Evolutionary conservation across 2,888 invertebrate genomes (phyloP).

Genomic region (Orthonevra nobilis): DNA sequence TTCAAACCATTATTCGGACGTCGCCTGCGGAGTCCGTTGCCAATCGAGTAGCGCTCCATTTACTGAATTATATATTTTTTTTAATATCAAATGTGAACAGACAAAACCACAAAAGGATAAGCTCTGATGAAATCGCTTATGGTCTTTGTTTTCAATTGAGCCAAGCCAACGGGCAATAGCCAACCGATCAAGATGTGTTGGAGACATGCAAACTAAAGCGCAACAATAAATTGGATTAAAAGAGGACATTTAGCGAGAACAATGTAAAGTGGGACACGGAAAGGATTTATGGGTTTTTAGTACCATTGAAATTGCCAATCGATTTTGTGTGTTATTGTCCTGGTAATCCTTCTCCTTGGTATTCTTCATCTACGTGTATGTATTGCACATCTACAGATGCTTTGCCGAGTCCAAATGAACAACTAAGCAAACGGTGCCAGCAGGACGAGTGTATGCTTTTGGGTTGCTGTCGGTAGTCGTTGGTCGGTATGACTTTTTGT

Average conservation of each 20-base stretch:
- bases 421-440: slow-evolving; percentile 65
- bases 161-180: slow-evolving; percentile 32
- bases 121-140: slow-evolving; percentile 31
- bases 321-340: slow-evolving; percentile 72
- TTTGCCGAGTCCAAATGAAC: slow-evolving; percentile 59
- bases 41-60: slow-evolving; percentile 15
- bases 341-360: slow-evolving; percentile 50
- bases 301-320: slow-evolving; percentile 73
- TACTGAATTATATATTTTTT: slow-evolving; percentile 34
- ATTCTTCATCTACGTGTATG: too few species aligned
- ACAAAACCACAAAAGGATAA: slow-evolving; percentile 36
- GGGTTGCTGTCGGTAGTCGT: slow-evolving; percentile 40
- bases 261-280: slow-evolving; percentile 71
- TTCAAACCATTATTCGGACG: slow-evolving; percentile 22
- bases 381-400: too few species aligned
- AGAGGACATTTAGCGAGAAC: slow-evolving; percentile 71
- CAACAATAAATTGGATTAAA: slow-evolving; percentile 71
- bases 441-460: too few species aligned
- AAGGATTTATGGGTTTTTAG: slow-evolving; percentile 73
- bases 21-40: slow-evolving; percentile 13
- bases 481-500: slow-evolving; percentile 52
- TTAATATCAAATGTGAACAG: slow-evolving; percentile 31
- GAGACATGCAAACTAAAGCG: slow-evolving; percentile 70
- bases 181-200: slow-evolving; percentile 58
- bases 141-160: slow-evolving; percentile 30